phyloP scores from a whole-genome alignment of 1,140 invertebrate genomes.

The Arctopsyche grandis region DNA sequence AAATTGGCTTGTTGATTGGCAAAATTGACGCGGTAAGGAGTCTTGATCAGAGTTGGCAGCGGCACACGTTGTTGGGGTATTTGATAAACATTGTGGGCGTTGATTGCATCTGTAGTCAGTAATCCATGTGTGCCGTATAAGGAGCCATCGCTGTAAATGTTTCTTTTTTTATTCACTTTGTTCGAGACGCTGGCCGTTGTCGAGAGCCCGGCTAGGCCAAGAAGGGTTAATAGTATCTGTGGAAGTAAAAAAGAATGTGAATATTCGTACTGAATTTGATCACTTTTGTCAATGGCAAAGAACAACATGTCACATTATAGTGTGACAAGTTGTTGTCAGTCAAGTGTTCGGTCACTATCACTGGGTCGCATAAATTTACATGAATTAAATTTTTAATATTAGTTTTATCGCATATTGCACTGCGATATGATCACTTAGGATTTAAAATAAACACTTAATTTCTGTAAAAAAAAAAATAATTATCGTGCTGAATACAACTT shows the following conservation, averaged over 20 bases:
- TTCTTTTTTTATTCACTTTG: slow-evolving; percentile 42
- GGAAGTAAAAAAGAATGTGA: not conserved
- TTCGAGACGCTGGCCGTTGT: not conserved
- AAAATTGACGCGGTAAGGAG: not conserved
- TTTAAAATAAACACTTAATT: no score
- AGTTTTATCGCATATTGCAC: not conserved
- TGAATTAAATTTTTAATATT: not conserved
- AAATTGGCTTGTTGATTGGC: not conserved
- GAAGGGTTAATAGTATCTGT: slow-evolving; percentile 22
- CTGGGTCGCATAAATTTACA: not conserved
- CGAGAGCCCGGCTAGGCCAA: not conserved
- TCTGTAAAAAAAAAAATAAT: no score
- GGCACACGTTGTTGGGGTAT: not conserved
- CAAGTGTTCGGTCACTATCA: no score
- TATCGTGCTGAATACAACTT: no score
- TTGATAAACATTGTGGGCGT: slow-evolving; percentile 22
- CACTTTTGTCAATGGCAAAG: no score
- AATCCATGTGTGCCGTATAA: slow-evolving; percentile 36
- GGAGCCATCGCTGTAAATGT: slow-evolving; percentile 24
- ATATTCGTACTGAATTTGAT: no score
- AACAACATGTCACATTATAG: no score
- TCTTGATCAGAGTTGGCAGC: slow-evolving; percentile 8
- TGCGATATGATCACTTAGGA: no score
- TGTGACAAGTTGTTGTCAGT: no score
- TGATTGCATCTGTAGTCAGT: not conserved